Evolutionary conservation across 1,140 invertebrate genomes (phyloP).

Genomic region (Polyergus mexicanus): DNA sequence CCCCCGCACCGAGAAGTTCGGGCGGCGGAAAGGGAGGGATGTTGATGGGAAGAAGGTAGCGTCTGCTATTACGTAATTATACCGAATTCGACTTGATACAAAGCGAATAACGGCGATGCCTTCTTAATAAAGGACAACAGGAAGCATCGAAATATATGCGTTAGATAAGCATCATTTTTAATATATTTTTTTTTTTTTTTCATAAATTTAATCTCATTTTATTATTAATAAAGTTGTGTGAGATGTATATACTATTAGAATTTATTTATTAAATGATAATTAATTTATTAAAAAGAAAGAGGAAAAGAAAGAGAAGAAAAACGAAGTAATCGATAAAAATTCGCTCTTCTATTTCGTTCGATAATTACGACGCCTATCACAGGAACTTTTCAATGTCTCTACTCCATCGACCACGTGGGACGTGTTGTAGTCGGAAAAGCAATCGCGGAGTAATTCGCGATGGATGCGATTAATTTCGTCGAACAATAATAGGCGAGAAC

Average conservation of each 20-base stretch:
- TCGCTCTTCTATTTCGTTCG: not conserved
- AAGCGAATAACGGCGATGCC: slow-evolving; percentile 74
- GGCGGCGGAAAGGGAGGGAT: slow-evolving; percentile 38
- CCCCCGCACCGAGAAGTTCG: slow-evolving; percentile 68
- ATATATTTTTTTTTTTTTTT: not conserved
- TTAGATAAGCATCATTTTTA: not conserved
- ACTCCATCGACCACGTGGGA: not conserved
- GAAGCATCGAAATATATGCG: not conserved
- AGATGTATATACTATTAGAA: not conserved
- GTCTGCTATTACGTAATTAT: slow-evolving; percentile 81
- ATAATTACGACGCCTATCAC: slow-evolving; percentile 42
- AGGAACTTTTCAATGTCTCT: slow-evolving; percentile 32
- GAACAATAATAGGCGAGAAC: slow-evolving; percentile 80
- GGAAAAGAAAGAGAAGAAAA: no score
- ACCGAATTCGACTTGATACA: slow-evolving; percentile 76
- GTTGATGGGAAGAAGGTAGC: slow-evolving; percentile 62
- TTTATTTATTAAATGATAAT: not conserved
- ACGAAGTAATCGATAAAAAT: not conserved
- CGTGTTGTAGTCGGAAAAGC: slow-evolving; percentile 69
- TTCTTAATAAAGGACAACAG: slow-evolving; percentile 28
- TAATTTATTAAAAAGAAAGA: not conserved
- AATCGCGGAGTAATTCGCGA: slow-evolving; percentile 79
- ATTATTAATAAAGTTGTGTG: not conserved
- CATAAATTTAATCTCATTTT: slow-evolving; percentile 1
- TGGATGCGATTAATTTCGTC: slow-evolving; percentile 82